Percentiles rank a stretch among this genome's conserved stretches.
phyloP scores from a whole-genome alignment of 2,888 invertebrate genomes.

The Drosophila multiciliata region DNA sequence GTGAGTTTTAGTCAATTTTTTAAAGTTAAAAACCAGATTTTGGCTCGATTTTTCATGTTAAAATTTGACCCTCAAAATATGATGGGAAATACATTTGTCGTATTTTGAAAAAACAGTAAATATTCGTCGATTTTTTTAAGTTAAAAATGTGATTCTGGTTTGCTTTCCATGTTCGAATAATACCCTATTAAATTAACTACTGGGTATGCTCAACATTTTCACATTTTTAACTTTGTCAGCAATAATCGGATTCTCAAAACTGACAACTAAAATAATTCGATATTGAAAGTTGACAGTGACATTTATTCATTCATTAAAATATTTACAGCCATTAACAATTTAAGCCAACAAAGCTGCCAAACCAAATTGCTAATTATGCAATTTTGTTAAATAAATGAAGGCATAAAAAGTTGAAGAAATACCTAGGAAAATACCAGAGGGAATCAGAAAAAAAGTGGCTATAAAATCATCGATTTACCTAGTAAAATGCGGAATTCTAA shows the following conservation, averaged over 20 bases:
- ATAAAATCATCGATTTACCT: conserved; percentile 24
- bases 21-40: too few relatives aligned
- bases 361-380: not conserved
- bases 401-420: conserved; percentile 11
- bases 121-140: not conserved
- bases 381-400: not conserved
- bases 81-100: too few relatives aligned
- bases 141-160: rapidly evolving
- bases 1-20: too few relatives aligned
- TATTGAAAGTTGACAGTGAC: too few relatives aligned
- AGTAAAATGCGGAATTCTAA: conserved; percentile 24
- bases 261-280: too few relatives aligned
- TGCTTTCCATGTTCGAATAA: rapidly evolving
- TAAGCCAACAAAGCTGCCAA: not conserved
- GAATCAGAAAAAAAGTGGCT: not conserved
- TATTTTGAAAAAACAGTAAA: too few relatives aligned
- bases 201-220: not conserved
- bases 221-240: not conserved
- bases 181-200: not conserved
- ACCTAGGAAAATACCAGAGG: conserved; percentile 13
- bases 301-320: not conserved
- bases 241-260: not conserved
- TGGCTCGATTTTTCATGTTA: too few relatives aligned
- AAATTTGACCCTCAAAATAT: too few relatives aligned
- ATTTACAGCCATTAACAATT: not conserved